Evolutionary conservation across 2,888 invertebrate genomes (phyloP), one percentile per base, ranked within the genome.

Genomic region (Theretra japonica): DNA sequence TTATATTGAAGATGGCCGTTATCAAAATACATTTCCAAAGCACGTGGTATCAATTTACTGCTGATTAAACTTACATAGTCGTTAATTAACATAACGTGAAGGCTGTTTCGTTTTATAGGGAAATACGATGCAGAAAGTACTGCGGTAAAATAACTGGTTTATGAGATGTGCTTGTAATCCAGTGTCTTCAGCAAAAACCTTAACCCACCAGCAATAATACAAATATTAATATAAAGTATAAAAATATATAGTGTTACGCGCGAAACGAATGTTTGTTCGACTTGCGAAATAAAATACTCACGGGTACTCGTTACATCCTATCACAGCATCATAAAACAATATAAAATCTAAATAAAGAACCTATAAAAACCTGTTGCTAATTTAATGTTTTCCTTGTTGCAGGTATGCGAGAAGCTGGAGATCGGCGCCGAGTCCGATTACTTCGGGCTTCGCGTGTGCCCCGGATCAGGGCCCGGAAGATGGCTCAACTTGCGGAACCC

Each of bases 401-500:
- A 98, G 98, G 97, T 97, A 56, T 98, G 98, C 91, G 96, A 97
- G 84, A 96, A 96, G 78, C 92, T 98, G 77, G 97, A 97, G 76
- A 97, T 98, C 82, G 96, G 97, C 81, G 97, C 97, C 77, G 97
- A 97, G 91, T 96, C 96, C 76, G 98, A 98, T 90, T 98, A 98
- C 91, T 98, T 98, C 90, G 98, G 98, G 0, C 95, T 98, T 75
- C 97, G 97, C 73, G 93, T 94, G 75, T 89, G 90, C 74, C 88
- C 90, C 71, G 90, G 89, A 69, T 92, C 93, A 73, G 97, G 97
- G 50, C 97, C 97, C 75, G 96, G 97, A 76, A 95, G 98, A 70
- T 98, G 98, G 98, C 94, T 98, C 76, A 98, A 98, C 89, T 92
- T 98, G 82, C 95, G 98, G 75, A 98, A 98, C 92, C 96, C 97